A percentile compares a stretch with the other conserved stretches of the same genome.
phyloP scores from a whole-genome alignment of 2,888 invertebrate genomes.

The Eupithecia insigniata region DNA sequence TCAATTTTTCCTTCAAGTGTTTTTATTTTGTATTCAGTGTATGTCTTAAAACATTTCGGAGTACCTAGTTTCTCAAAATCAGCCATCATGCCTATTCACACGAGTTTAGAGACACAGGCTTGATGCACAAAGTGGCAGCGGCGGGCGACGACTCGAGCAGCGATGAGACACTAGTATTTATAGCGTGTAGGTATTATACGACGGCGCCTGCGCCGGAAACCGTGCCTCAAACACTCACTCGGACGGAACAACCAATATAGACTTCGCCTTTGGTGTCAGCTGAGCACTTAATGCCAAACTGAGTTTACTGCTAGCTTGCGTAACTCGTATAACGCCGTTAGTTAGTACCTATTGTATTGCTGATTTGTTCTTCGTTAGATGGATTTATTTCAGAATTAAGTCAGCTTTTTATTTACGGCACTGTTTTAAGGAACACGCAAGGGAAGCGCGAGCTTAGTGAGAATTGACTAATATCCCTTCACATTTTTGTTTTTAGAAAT shows the following conservation, averaged over 20 bases:
- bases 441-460: slow-evolving; percentile 18
- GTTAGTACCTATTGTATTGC: background rate
- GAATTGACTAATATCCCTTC: slow-evolving; percentile 20
- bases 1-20: no score
- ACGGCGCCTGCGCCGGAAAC: slow-evolving; percentile 79
- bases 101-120: slow-evolving; percentile 14
- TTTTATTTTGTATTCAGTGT: no score
- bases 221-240: slow-evolving; percentile 66
- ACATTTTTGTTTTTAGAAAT: slow-evolving; percentile 12
- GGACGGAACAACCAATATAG: slow-evolving; percentile 67
- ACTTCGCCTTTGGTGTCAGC: slow-evolving; percentile 29
- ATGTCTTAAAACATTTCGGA: no score
- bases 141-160: slow-evolving; percentile 79
- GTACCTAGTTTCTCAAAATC: no score
- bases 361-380: background rate
- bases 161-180: slow-evolving; percentile 80
- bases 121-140: slow-evolving; percentile 40
- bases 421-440: slow-evolving; percentile 11
- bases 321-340: slow-evolving; percentile 1
- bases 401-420: slow-evolving; percentile 1
- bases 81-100: no score
- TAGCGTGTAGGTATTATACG: slow-evolving; percentile 64
- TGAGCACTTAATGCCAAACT: slow-evolving; percentile 17
- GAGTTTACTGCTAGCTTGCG: slow-evolving; percentile 3
- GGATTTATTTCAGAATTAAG: background rate